These are phyloP conservation scores for Stichodactyla mertensii DNA, from an alignment of 64 coral and sea anemone species.

Conservation along the genomic window DNA sequence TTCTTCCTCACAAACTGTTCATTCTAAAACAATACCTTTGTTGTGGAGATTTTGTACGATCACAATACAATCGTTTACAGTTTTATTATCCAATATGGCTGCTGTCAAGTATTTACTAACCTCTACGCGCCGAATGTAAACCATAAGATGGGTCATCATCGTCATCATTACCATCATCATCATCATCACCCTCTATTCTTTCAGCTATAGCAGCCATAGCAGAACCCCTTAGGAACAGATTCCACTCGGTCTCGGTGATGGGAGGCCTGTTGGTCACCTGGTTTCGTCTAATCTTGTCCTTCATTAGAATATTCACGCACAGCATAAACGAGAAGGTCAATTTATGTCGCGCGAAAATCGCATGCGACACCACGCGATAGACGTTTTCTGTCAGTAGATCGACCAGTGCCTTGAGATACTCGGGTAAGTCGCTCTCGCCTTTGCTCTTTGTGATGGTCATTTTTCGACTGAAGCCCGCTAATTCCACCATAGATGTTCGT, in stretches of 20 bases:
- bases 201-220: conserved; percentile 77
- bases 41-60: no score
- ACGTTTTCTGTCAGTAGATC: conserved; percentile 83
- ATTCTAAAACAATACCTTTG: no score
- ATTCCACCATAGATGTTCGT: conserved; percentile 11
- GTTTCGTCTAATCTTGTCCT: conserved; percentile 18
- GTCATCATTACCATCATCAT: conserved; percentile 40
- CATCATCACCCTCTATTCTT: conserved; percentile 63
- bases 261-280: neutral
- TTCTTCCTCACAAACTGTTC: no score
- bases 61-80: no score
- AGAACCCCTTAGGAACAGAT: conserved; percentile 64
- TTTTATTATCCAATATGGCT: no score
- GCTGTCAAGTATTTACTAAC: neutral
- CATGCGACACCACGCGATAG: conserved; percentile 85
- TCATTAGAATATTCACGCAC: conserved; percentile 73
- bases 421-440: conserved; percentile 43
- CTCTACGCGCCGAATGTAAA: neutral
- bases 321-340: conserved; percentile 90
- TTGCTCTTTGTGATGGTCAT: conserved; percentile 43
- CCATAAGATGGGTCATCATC: conserved; percentile 11
- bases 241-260: conserved; percentile 69
- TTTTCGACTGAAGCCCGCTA: neutral
- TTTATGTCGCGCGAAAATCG: conserved; percentile 74
- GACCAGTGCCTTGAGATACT: conserved; percentile 78